These are phyloP conservation scores for Drosophila santomea DNA, from an alignment of 1,140 invertebrate genomes.

Conservation along the genomic window DNA sequence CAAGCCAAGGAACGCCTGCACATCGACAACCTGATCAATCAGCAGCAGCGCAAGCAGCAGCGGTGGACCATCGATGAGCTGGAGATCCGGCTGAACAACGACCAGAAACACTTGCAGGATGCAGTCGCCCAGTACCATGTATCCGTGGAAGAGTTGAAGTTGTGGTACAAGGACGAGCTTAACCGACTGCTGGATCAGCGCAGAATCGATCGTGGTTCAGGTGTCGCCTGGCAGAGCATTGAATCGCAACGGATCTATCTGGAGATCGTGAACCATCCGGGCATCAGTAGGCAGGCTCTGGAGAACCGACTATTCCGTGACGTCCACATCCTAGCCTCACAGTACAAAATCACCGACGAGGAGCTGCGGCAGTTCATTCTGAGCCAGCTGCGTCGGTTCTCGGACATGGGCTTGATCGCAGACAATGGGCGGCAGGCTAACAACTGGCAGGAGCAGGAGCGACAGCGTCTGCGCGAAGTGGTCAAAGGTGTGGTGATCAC, in stretches of 20 bases:
- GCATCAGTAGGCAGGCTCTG: constrained; percentile 29
- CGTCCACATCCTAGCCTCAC: constrained; percentile 15
- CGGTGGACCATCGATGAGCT: constrained; percentile 77
- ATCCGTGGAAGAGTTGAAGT: constrained; percentile 63
- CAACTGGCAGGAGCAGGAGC: constrained; percentile 70
- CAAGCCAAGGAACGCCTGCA: constrained; percentile 56
- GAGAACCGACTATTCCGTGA: constrained; percentile 54
- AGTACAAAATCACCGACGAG: constrained; percentile 65
- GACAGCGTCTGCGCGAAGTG: constrained; percentile 59
- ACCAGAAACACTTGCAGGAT: constrained; percentile 61
- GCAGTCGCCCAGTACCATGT: constrained; percentile 67
- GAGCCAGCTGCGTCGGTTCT: constrained; percentile 58
- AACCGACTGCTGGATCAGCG: constrained; percentile 56
- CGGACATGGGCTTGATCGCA: constrained; percentile 46
- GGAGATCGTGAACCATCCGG: constrained; percentile 45
- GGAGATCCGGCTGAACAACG: constrained; percentile 53
- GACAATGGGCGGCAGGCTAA: constrained; percentile 22
- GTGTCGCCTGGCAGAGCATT: constrained; percentile 55
- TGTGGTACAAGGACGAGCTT: constrained; percentile 71
- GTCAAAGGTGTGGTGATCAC: constrained; percentile 63
- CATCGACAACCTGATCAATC: constrained; percentile 70
- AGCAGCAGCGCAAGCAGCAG: constrained; percentile 61
- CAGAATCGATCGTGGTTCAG: constrained; percentile 44
- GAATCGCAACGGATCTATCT: constrained; percentile 68
- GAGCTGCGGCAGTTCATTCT: constrained; percentile 62